A percentile compares a stretch with the other conserved stretches of the same genome.
These are phyloP conservation scores for Kradibia gibbosae DNA, from an alignment of 1,140 invertebrate species.

Conservation along the genomic window DNA sequence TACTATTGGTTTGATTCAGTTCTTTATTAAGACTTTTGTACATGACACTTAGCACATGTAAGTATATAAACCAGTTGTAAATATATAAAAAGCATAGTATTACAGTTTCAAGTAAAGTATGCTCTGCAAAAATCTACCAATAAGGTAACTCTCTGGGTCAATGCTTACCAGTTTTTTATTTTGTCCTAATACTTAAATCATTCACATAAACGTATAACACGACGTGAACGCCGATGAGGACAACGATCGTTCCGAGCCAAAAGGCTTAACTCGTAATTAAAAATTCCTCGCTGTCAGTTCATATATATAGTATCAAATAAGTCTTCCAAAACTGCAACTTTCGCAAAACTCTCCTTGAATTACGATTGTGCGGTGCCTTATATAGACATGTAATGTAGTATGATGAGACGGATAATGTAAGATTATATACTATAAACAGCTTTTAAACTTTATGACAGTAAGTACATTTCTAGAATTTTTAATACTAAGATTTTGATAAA, in stretches of 20 bases:
- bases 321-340: no score
- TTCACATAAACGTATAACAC: not conserved
- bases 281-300: not conserved
- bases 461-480: no score
- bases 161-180: not conserved
- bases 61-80: not conserved
- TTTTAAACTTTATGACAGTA: no score
- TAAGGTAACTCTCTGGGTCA: not conserved
- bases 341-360: no score
- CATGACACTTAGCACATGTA: not conserved
- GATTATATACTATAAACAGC: no score
- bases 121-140: not conserved
- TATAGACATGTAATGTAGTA: no score
- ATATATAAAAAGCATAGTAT: not conserved
- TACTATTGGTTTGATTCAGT: not conserved
- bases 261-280: not conserved
- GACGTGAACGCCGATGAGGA: not conserved
- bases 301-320: no score
- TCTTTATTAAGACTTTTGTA: not conserved
- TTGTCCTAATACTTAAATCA: not conserved
- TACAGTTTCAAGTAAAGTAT: not conserved
- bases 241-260: not conserved
- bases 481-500: no score
- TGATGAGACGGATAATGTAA: no score
- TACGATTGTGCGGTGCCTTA: no score